Evolutionary conservation across 2,113 vertebrate genomes (phyloP).

Genomic region (Colius striatus): DNA sequence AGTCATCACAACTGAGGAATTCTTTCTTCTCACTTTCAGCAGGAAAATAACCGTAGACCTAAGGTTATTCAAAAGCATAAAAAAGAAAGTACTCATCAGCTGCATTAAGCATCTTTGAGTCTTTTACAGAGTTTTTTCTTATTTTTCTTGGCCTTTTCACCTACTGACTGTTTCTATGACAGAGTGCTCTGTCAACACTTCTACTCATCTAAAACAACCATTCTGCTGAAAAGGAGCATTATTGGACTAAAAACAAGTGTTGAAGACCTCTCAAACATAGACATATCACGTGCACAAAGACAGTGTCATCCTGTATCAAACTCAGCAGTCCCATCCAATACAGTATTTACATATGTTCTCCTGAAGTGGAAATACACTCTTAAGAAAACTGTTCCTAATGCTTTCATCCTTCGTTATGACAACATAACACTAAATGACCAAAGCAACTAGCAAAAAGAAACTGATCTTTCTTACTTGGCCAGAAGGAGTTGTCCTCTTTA

Average conservation of each 20-base stretch:
- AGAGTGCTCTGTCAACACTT: neutral
- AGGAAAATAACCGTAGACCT: neutral
- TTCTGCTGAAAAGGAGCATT: constrained; percentile 24
- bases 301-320: neutral
- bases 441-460: neutral
- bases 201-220: constrained; percentile 12
- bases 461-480: constrained; percentile 80
- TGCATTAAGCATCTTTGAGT: neutral
- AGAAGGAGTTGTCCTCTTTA: constrained; percentile 80
- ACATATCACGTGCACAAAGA: neutral
- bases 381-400: neutral
- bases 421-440: neutral
- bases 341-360: neutral
- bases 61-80: neutral
- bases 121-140: neutral
- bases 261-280: neutral
- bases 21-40: neutral
- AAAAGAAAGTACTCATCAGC: neutral
- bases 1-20: constrained; percentile 32
- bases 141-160: neutral
- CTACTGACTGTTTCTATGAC: neutral
- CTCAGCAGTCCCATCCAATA: neutral
- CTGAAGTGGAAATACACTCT: neutral
- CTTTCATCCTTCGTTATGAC: neutral
- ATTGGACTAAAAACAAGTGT: neutral